Base-by-base conservation (phyloP, 2,888 invertebrate species). In the Euproctis similis region DNA sequence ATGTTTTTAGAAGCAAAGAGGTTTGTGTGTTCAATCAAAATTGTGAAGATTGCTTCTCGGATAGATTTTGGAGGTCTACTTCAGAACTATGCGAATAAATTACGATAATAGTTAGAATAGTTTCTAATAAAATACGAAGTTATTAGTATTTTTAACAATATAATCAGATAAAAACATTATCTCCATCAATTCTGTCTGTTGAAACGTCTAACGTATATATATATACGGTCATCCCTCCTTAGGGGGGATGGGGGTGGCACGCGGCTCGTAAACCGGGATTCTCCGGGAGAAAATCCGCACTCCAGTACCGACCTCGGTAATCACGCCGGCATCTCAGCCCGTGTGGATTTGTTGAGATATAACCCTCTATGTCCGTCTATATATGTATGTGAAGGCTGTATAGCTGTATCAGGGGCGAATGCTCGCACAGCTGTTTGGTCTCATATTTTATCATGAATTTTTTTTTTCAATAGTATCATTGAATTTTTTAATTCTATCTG, bases 261-360 rank as follows among this genome's bases (percentile, higher is more conserved):
- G 62, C 58, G 61, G 70, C 59, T 77, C 76, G 71, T 77, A 76
- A 78, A 78, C 67, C 63, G 67, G 75, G 75, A 77, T 73, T 78
- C 76, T 61, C 62, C 41, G 51, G 47, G 65, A 55, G 65, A 68
- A 76, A 77, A 78, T 77, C 77, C 77, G 63, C 74, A 76, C 74
- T 73, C 74, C 76, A 72, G 73, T 68, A 70, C 61, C 63, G 63
- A 58, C 58, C 65, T 53, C 68, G 61, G 67, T 78, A 78, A 78
- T 78, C 78, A 78, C 64, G 54, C 53, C 65, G 54, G 42, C 55
- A 51, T 53, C 56, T 54, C 57, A 46, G 46, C 49, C 50, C 53
- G 60, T 59, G 60, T 57, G 61, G 68, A 68, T 69, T 69, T 69
- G 65, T 64, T 61, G 63, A 66, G 56, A 60, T 65, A 62, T 66